phyloP scores from a whole-genome alignment of 2,888 invertebrate genomes.

The Agriotes lineatus region DNA sequence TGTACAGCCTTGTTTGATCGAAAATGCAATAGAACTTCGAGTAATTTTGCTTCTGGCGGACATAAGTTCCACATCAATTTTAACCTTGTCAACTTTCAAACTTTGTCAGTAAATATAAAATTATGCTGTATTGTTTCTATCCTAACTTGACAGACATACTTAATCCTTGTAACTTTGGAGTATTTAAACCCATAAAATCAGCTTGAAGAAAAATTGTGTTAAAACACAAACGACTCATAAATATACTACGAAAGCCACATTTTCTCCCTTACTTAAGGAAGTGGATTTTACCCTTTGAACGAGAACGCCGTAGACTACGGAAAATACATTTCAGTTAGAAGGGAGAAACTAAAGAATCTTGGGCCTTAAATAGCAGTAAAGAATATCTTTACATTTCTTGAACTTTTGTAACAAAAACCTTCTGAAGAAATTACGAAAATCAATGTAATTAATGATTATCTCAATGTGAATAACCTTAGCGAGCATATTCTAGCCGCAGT shows the following conservation, averaged over 20 bases:
- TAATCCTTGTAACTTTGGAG: not conserved
- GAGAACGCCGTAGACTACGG: not conserved
- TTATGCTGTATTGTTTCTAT: not conserved
- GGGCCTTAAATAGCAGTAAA: not conserved
- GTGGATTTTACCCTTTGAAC: not conserved
- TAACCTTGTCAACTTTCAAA: not conserved
- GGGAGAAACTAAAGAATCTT: not conserved
- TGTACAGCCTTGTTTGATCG: too few species aligned
- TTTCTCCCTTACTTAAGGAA: not conserved
- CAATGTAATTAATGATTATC: not conserved
- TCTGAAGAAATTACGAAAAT: not conserved
- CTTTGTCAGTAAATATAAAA: not conserved
- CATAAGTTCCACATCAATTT: too few species aligned
- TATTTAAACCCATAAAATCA: not conserved
- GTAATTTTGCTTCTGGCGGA: too few species aligned
- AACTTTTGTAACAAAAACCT: not conserved
- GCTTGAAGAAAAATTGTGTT: not conserved
- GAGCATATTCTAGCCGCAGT: not conserved
- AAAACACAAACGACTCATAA: not conserved
- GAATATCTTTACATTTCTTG: not conserved
- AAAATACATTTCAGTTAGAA: not conserved
- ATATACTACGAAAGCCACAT: not conserved
- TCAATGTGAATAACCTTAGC: not conserved
- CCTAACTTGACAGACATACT: not conserved
- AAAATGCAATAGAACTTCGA: too few species aligned